Evolutionary conservation across 2,888 invertebrate genomes (phyloP), one percentile per base, ranked within the genome.

Genomic region (Ophion ellenae): DNA sequence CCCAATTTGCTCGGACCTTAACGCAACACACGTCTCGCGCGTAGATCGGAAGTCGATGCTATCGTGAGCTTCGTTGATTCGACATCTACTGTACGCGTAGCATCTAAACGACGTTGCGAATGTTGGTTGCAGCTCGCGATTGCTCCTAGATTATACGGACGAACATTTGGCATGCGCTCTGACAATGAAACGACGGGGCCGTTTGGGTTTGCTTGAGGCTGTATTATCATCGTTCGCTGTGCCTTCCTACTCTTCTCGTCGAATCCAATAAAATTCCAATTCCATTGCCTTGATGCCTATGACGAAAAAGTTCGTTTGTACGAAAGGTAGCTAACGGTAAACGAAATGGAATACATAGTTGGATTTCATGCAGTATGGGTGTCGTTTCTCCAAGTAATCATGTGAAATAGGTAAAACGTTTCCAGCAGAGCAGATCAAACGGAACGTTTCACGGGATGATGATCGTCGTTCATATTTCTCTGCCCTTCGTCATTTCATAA

Each of bases 11-110:
- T 86, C 83, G 75, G 66, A 64, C 78, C 47, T 82, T 85, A 84
- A 88, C 81, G 81, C 61, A 66, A 81, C 69, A 84, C 81, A 66
- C 78, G 63, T 78, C 61, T 28, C 24, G 59, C 77, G 47, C 73
- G 81, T 85, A 84, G 88, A 88, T 88, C 88, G 88, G 84, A 86
- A 82, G 86, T 88, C 85, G 86, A 88, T 88, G 82, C 63, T 69
- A 86, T 77, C 76, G 77, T 57, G 40, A 9, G 28, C 64, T 64
- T 64, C 47, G 73, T 59, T 28, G 73, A 73, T 80, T 71, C 71
- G 71, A 80, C 71, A 59, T 40, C 66, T 66, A 17, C 11, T 70
- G 32, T 74, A 73, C 14, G 28, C 32, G 64, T 20, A 64, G 82
- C 59, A 71, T 53, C 76, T 57, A 78, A 4, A 79, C 70, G 53